phyloP scores from a whole-genome alignment of 2,113 vertebrate species.

The Ammodytes dubius region DNA sequence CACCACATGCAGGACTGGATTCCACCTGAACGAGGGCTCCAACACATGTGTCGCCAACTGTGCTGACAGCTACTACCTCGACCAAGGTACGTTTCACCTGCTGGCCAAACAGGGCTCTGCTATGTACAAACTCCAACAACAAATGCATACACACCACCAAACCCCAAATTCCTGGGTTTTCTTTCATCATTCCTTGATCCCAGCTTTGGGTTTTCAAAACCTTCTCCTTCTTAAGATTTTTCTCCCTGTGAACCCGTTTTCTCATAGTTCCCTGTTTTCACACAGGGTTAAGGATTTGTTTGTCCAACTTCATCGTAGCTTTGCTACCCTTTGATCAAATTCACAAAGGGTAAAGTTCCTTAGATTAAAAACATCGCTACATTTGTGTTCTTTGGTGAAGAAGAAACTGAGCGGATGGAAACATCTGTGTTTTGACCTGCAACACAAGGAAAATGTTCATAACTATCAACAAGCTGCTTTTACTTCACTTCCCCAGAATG shows the following conservation, averaged over 20 bases:
- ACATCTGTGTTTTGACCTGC: not conserved
- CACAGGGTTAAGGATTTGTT: slow-evolving; percentile 3
- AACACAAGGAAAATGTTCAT: no score
- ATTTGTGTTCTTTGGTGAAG: not conserved
- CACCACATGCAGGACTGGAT: slow-evolving; percentile 91
- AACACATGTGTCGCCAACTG: slow-evolving; percentile 91
- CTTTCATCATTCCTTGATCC: not conserved
- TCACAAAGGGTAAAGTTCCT: not conserved
- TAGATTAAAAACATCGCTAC: not conserved
- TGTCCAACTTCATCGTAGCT: not conserved
- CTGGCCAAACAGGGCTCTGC: not conserved
- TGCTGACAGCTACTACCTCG: slow-evolving; percentile 91
- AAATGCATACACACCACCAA: not conserved
- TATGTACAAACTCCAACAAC: not conserved
- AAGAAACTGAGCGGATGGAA: not conserved
- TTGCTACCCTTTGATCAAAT: not conserved
- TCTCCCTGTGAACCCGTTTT: slow-evolving; percentile 10
- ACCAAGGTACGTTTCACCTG: slow-evolving; percentile 84
- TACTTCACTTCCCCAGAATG: not conserved
- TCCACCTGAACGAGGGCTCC: slow-evolving; percentile 92
- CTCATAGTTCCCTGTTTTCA: not conserved
- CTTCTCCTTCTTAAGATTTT: not conserved
- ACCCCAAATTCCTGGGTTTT: not conserved
- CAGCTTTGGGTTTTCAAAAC: not conserved
- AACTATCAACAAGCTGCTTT: slow-evolving; percentile 1